Evolutionary conservation across 2,797 vertebrate genomes (phyloP).

Genomic region (Bovichtus diacanthus): DNA sequence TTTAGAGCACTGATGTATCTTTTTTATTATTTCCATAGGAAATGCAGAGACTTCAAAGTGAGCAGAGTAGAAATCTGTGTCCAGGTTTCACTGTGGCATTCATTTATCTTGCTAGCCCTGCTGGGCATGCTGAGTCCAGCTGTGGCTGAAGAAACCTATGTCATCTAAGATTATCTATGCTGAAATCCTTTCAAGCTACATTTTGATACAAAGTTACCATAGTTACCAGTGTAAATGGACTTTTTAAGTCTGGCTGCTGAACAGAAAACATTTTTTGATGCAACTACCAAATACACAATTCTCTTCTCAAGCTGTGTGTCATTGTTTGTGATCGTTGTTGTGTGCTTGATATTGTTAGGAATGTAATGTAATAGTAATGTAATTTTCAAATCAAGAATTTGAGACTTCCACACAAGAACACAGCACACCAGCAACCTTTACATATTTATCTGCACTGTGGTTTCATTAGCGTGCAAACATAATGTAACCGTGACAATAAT

Average conservation of each 20-base stretch:
- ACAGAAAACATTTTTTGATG: not conserved
- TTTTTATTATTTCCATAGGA: constrained; percentile 37
- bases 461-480: not conserved
- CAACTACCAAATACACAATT: not conserved
- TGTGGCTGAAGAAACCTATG: not conserved
- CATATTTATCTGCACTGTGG: not conserved
- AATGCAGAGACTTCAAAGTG: constrained; percentile 32
- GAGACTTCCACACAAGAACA: not conserved
- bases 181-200: not conserved
- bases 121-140: constrained; percentile 13
- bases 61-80: constrained; percentile 35
- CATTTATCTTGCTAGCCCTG: constrained; percentile 49
- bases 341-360: not conserved
- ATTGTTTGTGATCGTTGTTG: not conserved
- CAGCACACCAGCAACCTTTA: not conserved
- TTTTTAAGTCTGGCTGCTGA: not conserved
- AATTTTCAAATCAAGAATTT: not conserved
- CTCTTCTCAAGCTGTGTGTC: not conserved
- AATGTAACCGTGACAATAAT: constrained; percentile 8
- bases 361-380: too few relatives aligned
- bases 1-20: constrained; percentile 61
- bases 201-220: not conserved
- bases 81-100: constrained; percentile 42
- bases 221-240: not conserved
- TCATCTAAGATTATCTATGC: not conserved